phyloP scores from a whole-genome alignment of 2,888 invertebrate species.

The Schizaphis graminum region DNA sequence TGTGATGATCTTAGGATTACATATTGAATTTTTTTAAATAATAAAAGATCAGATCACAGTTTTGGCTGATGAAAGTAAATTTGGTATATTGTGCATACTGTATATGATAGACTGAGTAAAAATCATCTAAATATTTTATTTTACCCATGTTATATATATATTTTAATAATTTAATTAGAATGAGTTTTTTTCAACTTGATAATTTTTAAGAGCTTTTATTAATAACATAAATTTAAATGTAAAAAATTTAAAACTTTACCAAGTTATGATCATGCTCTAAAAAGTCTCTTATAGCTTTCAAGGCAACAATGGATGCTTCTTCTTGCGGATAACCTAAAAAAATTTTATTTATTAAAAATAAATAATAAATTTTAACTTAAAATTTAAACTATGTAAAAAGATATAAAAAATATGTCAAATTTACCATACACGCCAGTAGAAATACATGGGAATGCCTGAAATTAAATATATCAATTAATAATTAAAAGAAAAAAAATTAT shows the following conservation, averaged over 20 bases:
- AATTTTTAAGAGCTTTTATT: background rate
- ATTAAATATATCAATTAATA: slow-evolving; percentile 63
- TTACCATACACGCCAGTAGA: slow-evolving; percentile 89
- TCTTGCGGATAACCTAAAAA: slow-evolving; percentile 81
- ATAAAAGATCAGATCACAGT: background rate
- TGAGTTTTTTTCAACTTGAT: background rate
- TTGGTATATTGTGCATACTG: background rate
- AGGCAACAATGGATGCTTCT: slow-evolving; percentile 82
- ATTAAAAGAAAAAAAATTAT: background rate
- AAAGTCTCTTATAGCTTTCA: slow-evolving; percentile 78
- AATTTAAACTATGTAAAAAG: background rate
- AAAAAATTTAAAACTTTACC: slow-evolving; percentile 32
- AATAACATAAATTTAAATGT: background rate
- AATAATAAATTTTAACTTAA: background rate
- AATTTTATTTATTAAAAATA: slow-evolving; percentile 26
- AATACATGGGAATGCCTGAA: slow-evolving; percentile 87
- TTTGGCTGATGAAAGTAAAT: background rate
- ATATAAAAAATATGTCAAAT: slow-evolving; percentile 65
- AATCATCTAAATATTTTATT: background rate
- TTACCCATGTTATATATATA: background rate
- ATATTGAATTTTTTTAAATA: background rate
- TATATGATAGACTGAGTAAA: background rate
- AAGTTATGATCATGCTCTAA: slow-evolving; percentile 74
- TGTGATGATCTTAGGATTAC: background rate
- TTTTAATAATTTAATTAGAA: background rate